Evolutionary conservation across 2,888 invertebrate species (phyloP), one percentile per base, ranked within the genome.

Genomic region (Drosophila prolongata): DNA sequence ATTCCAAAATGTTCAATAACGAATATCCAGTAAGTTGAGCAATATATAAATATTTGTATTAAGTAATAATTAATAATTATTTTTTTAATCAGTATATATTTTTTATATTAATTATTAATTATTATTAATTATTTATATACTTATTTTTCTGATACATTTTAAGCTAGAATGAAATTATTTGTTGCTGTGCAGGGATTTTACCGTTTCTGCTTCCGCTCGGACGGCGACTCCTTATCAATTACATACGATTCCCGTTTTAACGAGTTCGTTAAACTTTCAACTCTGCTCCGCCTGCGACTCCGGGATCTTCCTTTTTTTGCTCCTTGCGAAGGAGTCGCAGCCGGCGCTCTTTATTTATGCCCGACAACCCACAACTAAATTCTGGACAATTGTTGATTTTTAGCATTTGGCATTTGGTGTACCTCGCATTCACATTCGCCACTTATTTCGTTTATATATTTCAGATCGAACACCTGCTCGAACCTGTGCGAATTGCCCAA

Each of bases 401-500:
- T 62, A 61, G 56, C 58, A 46, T 64, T 42, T 65, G 47, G 46
- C 19, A 14, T 30, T n/a, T 56, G 43, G 43, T 16, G 43, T 16
- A 16, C 14, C 6, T 47, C 11, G 16, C 34, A 34, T 47, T 30
- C 14, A 19, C 43, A 24, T 62, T 52, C 46, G 38, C 16, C 54
- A 64, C 73, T 64, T 65, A 42, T 68, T 47, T 47, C 61, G 42
- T 61, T 43, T 75, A 75, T 67, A n/a, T n/a, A 58, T 93, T 93
- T 54, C 92, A 96, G 96, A 75, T 94, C 95, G 53, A 94, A 94
- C 75, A 94, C 94, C 89, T 97, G 97, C 93, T 95, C 94, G 88
- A 96, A 96, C 37, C 92, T 97, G 40, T 98, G 97, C 91, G 94
- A 95, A 53, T 92, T 97, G 71, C 97, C 97, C 19, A 93, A 94